A percentile compares a stretch with the other conserved stretches of the same genome.
phyloP scores from a whole-genome alignment of 1,140 invertebrate genomes.

The Leptinotarsa lineolata region DNA sequence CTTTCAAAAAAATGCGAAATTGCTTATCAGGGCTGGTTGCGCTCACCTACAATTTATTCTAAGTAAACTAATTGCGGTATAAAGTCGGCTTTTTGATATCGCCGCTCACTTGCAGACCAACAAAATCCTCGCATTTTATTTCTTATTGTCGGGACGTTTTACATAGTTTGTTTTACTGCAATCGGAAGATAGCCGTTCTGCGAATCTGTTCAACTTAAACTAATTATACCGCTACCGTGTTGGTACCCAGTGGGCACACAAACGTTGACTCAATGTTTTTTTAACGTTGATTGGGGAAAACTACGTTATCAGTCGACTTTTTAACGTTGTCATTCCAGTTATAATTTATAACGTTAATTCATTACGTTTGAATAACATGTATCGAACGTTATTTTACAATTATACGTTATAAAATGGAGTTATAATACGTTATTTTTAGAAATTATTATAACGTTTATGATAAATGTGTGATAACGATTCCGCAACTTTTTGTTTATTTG shows the following conservation, averaged over 20 bases:
- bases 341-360: too few relatives aligned
- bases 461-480: too few relatives aligned
- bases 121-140: constrained; percentile 5
- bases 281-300: too few relatives aligned
- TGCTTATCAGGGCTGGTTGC: constrained; percentile 11
- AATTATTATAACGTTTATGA: too few relatives aligned
- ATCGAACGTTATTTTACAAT: too few relatives aligned
- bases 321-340: too few relatives aligned
- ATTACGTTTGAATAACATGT: too few relatives aligned
- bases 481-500: too few relatives aligned
- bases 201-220: constrained; percentile 22
- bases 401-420: too few relatives aligned
- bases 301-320: too few relatives aligned
- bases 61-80: constrained; percentile 27
- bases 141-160: constrained; percentile 9
- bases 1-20: constrained; percentile 14
- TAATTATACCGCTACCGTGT: constrained; percentile 26
- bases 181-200: constrained; percentile 9
- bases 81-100: constrained; percentile 26
- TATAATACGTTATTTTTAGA: too few relatives aligned
- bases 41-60: constrained; percentile 24
- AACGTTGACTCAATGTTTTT: too few relatives aligned
- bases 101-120: constrained; percentile 9
- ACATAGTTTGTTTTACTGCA: constrained; percentile 1
- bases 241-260: neutral